Conservation (phyloP, 2,113 vertebrate species). For the Elanus axillaris region DNA sequence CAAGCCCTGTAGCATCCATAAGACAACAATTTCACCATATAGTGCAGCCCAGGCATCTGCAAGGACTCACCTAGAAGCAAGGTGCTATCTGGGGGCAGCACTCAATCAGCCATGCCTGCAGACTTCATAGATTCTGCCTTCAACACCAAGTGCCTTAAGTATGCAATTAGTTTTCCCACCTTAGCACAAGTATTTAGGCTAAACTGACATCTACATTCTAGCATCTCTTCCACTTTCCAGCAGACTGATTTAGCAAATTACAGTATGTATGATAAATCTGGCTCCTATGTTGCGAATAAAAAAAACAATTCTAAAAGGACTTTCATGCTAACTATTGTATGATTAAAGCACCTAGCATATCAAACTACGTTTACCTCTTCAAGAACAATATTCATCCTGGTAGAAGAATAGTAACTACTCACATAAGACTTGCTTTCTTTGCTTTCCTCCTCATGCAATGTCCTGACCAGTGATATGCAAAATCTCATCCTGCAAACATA, state of each 20-base stretch:
- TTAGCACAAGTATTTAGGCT: slow-evolving; percentile 29
- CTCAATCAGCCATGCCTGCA: neutral
- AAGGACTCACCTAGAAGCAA: slow-evolving; percentile 22
- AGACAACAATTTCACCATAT: slow-evolving; percentile 20
- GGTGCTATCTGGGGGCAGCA: neutral
- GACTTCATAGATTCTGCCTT: slow-evolving; percentile 29
- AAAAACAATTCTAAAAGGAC: slow-evolving; percentile 15
- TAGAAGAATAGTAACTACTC: neutral
- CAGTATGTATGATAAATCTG: slow-evolving; percentile 28
- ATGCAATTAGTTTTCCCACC: slow-evolving; percentile 21
- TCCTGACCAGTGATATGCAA: neutral
- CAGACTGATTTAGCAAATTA: slow-evolving; percentile 54
- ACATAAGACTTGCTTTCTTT: neutral
- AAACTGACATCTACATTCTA: slow-evolving; percentile 20
- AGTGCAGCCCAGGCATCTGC: neutral
- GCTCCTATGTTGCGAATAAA: neutral
- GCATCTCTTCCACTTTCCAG: slow-evolving; percentile 47
- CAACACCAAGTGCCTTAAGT: slow-evolving; percentile 9
- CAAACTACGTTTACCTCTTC: neutral
- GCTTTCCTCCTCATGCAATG: neutral
- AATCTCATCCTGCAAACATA: neutral
- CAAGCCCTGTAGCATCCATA: neutral
- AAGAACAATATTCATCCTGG: neutral
- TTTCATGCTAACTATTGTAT: neutral
- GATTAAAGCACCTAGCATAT: neutral